phyloP scores from a whole-genome alignment of 2,888 invertebrate genomes.

The Thecocarcelia acutangulata region DNA sequence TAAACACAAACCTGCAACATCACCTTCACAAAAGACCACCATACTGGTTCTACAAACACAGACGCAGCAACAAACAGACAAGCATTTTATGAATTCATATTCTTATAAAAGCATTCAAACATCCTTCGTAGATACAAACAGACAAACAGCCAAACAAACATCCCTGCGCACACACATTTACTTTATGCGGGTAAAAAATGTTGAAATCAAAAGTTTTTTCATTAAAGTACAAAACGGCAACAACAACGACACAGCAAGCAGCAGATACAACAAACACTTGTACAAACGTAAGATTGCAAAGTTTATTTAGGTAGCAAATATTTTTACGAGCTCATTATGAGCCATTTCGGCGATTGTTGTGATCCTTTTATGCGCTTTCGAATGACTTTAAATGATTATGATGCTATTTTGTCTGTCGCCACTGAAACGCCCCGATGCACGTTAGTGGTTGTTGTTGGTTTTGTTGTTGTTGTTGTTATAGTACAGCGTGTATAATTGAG shows the following conservation, averaged over 20 bases:
- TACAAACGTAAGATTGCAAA: slow-evolving; percentile 77
- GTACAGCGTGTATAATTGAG: slow-evolving; percentile 44
- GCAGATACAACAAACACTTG: slow-evolving; percentile 17
- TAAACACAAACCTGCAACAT: slow-evolving; percentile 45
- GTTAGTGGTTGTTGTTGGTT: slow-evolving; percentile 56
- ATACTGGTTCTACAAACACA: slow-evolving; percentile 24
- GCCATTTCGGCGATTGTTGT: slow-evolving; percentile 82
- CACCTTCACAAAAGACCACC: slow-evolving; percentile 60
- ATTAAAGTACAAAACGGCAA: slow-evolving; percentile 36
- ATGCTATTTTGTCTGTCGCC: slow-evolving; percentile 76
- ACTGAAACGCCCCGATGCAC: slow-evolving; percentile 70
- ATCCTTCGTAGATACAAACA: slow-evolving; percentile 20
- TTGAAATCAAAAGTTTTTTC: slow-evolving; percentile 61
- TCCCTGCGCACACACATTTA: slow-evolving; percentile 10
- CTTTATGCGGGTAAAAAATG: neutral
- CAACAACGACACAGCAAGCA: slow-evolving; percentile 36
- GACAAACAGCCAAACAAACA: slow-evolving; percentile 1
- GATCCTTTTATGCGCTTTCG: slow-evolving; percentile 82
- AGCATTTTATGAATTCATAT: slow-evolving; percentile 29
- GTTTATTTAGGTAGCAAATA: slow-evolving; percentile 82
- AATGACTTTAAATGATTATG: slow-evolving; percentile 81
- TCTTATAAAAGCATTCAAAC: slow-evolving; percentile 22
- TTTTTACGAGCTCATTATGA: slow-evolving; percentile 82
- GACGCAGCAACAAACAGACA: neutral
- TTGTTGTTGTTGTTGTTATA: slow-evolving; percentile 30